phyloP scores from a whole-genome alignment of 2,113 vertebrate species.

The Microcebus tavaratra region DNA sequence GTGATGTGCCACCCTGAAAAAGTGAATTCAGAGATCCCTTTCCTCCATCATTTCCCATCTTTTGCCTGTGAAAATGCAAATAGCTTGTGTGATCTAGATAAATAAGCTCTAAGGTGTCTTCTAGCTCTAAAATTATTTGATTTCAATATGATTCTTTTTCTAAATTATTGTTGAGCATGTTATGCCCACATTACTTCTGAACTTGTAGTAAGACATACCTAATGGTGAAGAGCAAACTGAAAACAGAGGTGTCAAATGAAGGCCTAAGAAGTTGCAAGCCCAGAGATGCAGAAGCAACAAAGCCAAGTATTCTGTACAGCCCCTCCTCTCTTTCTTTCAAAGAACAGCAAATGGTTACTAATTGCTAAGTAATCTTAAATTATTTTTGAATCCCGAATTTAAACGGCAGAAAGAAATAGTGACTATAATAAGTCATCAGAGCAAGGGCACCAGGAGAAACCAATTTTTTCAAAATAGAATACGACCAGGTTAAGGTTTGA shows the following conservation, averaged over 20 bases:
- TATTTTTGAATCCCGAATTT: background rate
- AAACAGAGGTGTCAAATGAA: background rate
- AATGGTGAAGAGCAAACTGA: background rate
- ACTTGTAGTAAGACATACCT: background rate
- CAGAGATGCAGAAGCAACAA: background rate
- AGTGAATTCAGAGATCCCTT: background rate
- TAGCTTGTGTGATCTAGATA: background rate
- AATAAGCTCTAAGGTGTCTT: background rate
- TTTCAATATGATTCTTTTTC: conserved; percentile 2
- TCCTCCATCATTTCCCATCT: background rate
- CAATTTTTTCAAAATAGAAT: background rate
- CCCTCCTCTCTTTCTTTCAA: background rate
- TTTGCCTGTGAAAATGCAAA: background rate
- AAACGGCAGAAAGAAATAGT: conserved; percentile 27
- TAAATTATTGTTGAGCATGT: background rate
- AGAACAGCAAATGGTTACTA: background rate
- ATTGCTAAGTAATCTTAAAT: background rate
- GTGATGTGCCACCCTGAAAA: background rate
- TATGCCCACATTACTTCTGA: background rate
- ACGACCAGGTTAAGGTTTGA: background rate
- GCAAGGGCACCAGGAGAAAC: background rate
- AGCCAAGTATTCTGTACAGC: background rate
- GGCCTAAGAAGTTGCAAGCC: background rate
- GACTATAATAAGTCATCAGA: background rate
- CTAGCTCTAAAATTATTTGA: background rate